phyloP scores from a whole-genome alignment of 2,113 vertebrate species.

The Myotis yumanensis region DNA sequence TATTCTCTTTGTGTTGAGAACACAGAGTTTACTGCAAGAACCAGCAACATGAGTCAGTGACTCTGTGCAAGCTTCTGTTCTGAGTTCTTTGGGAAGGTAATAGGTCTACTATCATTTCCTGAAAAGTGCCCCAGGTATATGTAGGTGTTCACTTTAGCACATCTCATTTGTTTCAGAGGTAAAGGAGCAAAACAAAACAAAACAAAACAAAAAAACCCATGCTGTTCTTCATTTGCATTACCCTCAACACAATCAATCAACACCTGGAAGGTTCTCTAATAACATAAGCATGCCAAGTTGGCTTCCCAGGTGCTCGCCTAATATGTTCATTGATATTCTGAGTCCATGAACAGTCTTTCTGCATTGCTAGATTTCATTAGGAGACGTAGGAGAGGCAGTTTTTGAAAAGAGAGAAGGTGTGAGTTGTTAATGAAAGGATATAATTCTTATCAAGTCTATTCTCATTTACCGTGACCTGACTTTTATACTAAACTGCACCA shows the following conservation, averaged over 20 bases:
- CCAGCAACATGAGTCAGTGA: background rate
- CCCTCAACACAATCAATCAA: background rate
- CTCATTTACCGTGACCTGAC: background rate
- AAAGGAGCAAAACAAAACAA: background rate
- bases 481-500: background rate
- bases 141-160: background rate
- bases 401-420: background rate
- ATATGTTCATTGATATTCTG: constrained; percentile 7
- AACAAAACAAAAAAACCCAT: background rate
- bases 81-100: background rate
- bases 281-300: background rate
- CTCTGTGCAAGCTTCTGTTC: background rate
- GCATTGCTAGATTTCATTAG: constrained; percentile 31
- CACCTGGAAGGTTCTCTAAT: background rate
- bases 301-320: background rate
- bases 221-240: background rate
- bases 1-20: background rate
- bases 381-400: background rate
- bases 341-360: background rate
- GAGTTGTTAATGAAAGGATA: background rate
- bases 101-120: background rate
- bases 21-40: background rate
- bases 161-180: background rate
- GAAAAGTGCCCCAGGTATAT: background rate
- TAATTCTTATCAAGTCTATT: background rate